Conservation (phyloP, 2,888 invertebrate species). For the Creontiades dilutus region DNA sequence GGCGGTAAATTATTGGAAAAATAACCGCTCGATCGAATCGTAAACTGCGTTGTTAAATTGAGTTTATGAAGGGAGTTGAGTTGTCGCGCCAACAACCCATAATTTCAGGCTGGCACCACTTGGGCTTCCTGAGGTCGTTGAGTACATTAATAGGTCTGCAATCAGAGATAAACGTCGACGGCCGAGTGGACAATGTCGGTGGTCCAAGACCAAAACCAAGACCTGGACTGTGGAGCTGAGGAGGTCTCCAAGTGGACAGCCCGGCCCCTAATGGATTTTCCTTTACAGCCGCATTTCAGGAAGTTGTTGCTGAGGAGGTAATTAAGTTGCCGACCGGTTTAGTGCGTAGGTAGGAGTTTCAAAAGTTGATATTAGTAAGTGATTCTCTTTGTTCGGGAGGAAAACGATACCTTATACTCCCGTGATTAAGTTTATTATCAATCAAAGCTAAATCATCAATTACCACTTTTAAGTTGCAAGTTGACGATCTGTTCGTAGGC, state of each 20-base stretch:
- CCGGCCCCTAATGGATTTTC: not conserved
- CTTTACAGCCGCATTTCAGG: not conserved
- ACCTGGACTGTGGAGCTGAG: no score
- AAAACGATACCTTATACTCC: no score
- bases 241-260: not conserved
- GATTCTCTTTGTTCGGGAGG: no score
- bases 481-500: no score
- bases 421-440: no score
- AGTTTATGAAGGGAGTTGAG: not conserved
- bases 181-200: not conserved
- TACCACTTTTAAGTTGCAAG: no score
- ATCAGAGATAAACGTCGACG: conserved; percentile 9
- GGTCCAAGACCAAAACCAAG: not conserved
- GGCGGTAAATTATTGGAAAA: not conserved
- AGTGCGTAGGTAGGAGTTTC: no score
- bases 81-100: not conserved
- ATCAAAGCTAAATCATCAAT: no score
- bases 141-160: conserved; percentile 10
- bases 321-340: not conserved
- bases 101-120: not conserved
- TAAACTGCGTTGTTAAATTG: not conserved
- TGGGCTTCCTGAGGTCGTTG: conserved; percentile 1
- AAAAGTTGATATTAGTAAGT: no score
- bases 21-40: not conserved
- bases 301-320: not conserved